Percentiles rank a stretch among this genome's conserved stretches.
Conservation (phyloP, 2,113 vertebrate genomes). For the Eulemur rufifrons region DNA sequence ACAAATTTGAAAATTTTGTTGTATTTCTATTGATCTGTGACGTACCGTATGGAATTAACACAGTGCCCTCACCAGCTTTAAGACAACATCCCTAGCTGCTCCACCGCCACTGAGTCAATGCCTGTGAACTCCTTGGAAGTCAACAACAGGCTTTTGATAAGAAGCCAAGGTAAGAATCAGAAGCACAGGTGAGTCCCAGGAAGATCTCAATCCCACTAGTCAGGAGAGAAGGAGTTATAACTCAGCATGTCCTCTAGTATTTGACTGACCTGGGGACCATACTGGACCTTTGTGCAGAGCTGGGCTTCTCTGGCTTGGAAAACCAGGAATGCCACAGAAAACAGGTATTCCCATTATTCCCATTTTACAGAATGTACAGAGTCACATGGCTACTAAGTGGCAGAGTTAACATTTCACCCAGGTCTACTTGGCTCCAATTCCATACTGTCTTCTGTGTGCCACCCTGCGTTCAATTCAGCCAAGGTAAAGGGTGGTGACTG, state of each 20-base stretch:
- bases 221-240: not conserved
- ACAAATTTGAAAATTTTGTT: not conserved
- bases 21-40: not conserved
- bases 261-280: not conserved
- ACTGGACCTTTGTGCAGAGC: not conserved
- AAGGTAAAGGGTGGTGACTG: not conserved
- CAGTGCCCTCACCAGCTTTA: not conserved
- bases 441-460: not conserved
- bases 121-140: not conserved
- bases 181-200: not conserved
- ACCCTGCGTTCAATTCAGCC: not conserved
- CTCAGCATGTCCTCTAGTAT: rapidly evolving
- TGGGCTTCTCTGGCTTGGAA: not conserved
- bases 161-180: not conserved
- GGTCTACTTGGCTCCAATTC: not conserved
- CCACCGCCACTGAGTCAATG: not conserved
- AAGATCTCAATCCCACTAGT: not conserved
- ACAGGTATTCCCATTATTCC: too few relatives aligned
- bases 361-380: not conserved
- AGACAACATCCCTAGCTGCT: not conserved
- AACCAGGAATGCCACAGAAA: not conserved
- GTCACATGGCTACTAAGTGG: too few relatives aligned
- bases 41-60: not conserved
- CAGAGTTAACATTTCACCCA: not conserved
- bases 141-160: not conserved